Evolutionary conservation across 92 coral and sea anemone genomes (phyloP).

Genomic region (Hydrozoanthus gracilis): DNA sequence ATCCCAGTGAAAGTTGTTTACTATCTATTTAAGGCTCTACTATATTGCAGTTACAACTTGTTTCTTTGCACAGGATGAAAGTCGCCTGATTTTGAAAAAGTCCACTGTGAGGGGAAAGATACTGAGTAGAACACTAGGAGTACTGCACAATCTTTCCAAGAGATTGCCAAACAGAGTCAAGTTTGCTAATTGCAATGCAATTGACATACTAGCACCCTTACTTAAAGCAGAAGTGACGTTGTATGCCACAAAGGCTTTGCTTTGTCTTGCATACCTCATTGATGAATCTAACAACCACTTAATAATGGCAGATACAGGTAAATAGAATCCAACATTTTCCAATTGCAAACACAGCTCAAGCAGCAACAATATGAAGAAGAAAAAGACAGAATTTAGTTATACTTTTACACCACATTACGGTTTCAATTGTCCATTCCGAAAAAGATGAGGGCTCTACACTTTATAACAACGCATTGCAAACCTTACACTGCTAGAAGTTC

Average conservation of each 20-base stretch:
- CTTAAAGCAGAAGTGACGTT: conserved; percentile 70
- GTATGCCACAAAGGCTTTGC: conserved; percentile 62
- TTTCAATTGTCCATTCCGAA: too few relatives aligned
- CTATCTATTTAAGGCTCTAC: not conserved
- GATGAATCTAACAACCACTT: conserved; percentile 77
- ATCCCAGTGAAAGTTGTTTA: too few relatives aligned
- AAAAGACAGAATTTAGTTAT: not conserved
- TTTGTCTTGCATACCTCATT: conserved; percentile 75
- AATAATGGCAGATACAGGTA: conserved; percentile 79
- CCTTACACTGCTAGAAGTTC: too few relatives aligned
- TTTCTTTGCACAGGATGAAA: conserved; percentile 45
- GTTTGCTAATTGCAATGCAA: conserved; percentile 65
- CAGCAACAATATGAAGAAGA: not conserved
- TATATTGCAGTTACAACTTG: not conserved
- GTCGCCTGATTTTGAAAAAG: conserved; percentile 39
- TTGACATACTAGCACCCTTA: conserved; percentile 64
- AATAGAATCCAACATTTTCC: not conserved
- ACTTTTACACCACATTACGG: too few relatives aligned
- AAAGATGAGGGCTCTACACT: too few relatives aligned
- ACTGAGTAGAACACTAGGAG: conserved; percentile 57
- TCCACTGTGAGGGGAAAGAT: conserved; percentile 64
- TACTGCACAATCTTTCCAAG: conserved; percentile 69
- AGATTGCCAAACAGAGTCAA: conserved; percentile 67
- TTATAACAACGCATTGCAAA: too few relatives aligned
- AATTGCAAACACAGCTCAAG: not conserved